phyloP scores from a whole-genome alignment of 2,113 vertebrate species.

The Tachycineta bicolor region DNA sequence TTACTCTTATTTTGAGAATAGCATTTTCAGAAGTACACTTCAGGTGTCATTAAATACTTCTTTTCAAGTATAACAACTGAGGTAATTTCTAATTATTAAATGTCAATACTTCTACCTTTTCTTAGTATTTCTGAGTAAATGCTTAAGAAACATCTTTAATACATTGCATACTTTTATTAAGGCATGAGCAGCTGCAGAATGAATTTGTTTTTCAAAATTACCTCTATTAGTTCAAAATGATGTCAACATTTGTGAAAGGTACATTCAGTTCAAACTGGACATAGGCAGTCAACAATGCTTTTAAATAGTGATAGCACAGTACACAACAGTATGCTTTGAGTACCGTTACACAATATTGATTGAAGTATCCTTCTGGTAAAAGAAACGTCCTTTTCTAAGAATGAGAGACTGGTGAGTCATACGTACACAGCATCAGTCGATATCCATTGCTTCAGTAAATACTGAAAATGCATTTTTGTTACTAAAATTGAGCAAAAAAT shows the following conservation, averaged over 20 bases:
- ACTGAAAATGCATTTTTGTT: conserved; percentile 71
- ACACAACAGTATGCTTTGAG: conserved; percentile 44
- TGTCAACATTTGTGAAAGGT: neutral
- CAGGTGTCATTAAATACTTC: neutral
- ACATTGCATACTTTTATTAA: conserved; percentile 61
- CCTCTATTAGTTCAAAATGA: neutral
- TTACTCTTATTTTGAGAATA: neutral
- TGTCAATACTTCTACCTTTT: neutral
- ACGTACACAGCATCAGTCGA: conserved; percentile 69
- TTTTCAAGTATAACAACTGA: neutral
- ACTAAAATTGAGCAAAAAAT: conserved; percentile 4
- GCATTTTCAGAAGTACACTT: neutral
- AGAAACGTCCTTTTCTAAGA: conserved; percentile 67
- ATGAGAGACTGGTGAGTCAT: conserved; percentile 59
- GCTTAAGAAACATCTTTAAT: conserved; percentile 66
- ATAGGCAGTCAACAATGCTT: conserved; percentile 30
- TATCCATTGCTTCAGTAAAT: conserved; percentile 73
- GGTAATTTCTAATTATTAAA: neutral
- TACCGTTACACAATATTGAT: conserved; percentile 59
- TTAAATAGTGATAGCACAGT: conserved; percentile 24
- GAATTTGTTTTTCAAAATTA: neutral
- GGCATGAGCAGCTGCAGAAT: conserved; percentile 13
- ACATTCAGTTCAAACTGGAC: conserved; percentile 2
- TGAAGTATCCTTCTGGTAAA: conserved; percentile 69
- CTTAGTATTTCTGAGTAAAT: neutral